Conservation (phyloP, 2,888 invertebrate genomes). For the Mayetiola destructor region DNA sequence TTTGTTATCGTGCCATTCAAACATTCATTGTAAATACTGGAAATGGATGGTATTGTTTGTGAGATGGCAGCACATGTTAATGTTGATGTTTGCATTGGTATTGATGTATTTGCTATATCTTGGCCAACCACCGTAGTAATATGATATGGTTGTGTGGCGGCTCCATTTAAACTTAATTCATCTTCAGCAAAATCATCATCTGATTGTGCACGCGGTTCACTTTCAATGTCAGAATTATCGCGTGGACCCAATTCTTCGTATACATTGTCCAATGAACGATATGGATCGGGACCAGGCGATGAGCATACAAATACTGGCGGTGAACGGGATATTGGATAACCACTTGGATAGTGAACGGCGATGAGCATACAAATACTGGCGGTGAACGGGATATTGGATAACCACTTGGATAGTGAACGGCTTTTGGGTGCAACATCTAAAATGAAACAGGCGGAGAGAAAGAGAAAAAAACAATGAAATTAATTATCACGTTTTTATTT, state of each 20-base stretch:
- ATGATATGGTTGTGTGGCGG: constrained; percentile 27
- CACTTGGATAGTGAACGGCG: constrained; percentile 46
- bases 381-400: constrained; percentile 43
- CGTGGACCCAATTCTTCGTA: constrained; percentile 63
- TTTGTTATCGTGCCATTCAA: constrained; percentile 15
- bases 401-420: constrained; percentile 44
- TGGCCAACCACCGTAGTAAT: constrained; percentile 22
- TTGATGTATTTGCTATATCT: constrained; percentile 17
- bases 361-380: constrained; percentile 56
- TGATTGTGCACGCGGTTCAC: constrained; percentile 50
- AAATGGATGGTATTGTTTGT: constrained; percentile 2
- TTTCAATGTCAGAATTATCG: constrained; percentile 45
- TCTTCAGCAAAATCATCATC: constrained; percentile 80
- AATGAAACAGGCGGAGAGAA: constrained; percentile 24
- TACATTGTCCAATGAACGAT: constrained; percentile 52
- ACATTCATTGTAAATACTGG: constrained; percentile 2
- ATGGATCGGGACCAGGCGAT: constrained; percentile 44
- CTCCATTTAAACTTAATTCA: constrained; percentile 49
- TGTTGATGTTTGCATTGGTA: constrained; percentile 14
- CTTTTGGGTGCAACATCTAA: constrained; percentile 59
- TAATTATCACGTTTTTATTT: not conserved
- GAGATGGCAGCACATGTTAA: constrained; percentile 10
- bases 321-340: constrained; percentile 43
- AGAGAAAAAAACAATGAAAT: constrained; percentile 7
- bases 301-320: constrained; percentile 56